Conservation (phyloP, 1,140 invertebrate species). For the Drosophila melanogaster region Release_6_plus_ISO1_MT NT_033779.5:16070501-16071000, state of each 20-base stretch:
- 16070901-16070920: slow-evolving; percentile 23
- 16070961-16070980: slow-evolving; percentile 41
- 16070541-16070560: slow-evolving; percentile 16
- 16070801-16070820: slow-evolving; percentile 79
- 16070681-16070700: slow-evolving; percentile 77
- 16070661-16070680: slow-evolving; percentile 40
- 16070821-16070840: slow-evolving; percentile 59
- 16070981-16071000: slow-evolving; percentile 73
- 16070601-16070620: slow-evolving; percentile 68
- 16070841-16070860: neutral
- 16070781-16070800: slow-evolving; percentile 82
- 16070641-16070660: slow-evolving; percentile 74
- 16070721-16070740: slow-evolving; percentile 11
- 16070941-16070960: slow-evolving; percentile 45
- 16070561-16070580: slow-evolving; percentile 1
- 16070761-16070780: slow-evolving; percentile 81
- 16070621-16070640: slow-evolving; percentile 56
- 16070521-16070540: slow-evolving; percentile 80
- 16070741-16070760: slow-evolving; percentile 42
- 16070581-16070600: slow-evolving; percentile 40
- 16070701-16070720: slow-evolving; percentile 12
- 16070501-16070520: slow-evolving; percentile 66
- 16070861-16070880: slow-evolving; percentile 22
- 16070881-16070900: slow-evolving; percentile 46
- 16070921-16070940: slow-evolving; percentile 17